Percentiles rank a stretch among this genome's conserved stretches.
phyloP scores from a whole-genome alignment of 2,888 invertebrate species.

The Aleiodes alternator region DNA sequence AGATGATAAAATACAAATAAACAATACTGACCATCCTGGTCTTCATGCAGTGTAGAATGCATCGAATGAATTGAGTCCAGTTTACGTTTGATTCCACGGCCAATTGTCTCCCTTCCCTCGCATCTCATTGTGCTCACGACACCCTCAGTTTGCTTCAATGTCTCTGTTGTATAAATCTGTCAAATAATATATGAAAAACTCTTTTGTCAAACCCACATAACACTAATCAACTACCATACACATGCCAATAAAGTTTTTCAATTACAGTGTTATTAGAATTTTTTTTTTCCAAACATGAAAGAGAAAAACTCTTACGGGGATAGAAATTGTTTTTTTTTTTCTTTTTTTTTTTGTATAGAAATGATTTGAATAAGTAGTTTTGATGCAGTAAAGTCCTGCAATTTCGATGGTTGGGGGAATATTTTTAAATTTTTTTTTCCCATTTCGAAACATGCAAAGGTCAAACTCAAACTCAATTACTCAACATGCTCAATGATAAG shows the following conservation, averaged over 20 bases:
- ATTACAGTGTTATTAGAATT: slow-evolving; percentile 14
- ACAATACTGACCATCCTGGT: slow-evolving; percentile 76
- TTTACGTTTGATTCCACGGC: slow-evolving; percentile 75
- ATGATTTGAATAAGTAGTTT: not conserved
- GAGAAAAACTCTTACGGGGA: slow-evolving; percentile 21
- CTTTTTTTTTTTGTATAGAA: not conserved
- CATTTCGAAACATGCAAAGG: slow-evolving; percentile 40
- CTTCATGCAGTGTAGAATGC: slow-evolving; percentile 75
- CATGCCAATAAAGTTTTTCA: slow-evolving; percentile 58
- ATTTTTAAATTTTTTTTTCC: slow-evolving; percentile 46
- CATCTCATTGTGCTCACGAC: slow-evolving; percentile 74
- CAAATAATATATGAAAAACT: slow-evolving; percentile 68
- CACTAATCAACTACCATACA: slow-evolving; percentile 70
- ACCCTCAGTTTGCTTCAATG: slow-evolving; percentile 74
- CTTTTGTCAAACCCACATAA: slow-evolving; percentile 71
- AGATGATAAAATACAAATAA: slow-evolving; percentile 61
- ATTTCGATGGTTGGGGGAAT: not conserved
- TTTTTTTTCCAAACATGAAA: slow-evolving; percentile 27
- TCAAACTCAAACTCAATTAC: slow-evolving; percentile 62
- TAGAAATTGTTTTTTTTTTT: slow-evolving; percentile 11
- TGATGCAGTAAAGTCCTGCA: not conserved
- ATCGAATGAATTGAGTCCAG: slow-evolving; percentile 75
- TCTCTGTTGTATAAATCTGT: slow-evolving; percentile 75
- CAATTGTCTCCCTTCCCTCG: slow-evolving; percentile 71
- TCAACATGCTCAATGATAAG: slow-evolving; percentile 65